Percentiles rank a stretch among this genome's conserved stretches.
Evolutionary conservation across 1,140 invertebrate genomes (phyloP).

Genomic region (Drosophila prosaltans): DNA sequence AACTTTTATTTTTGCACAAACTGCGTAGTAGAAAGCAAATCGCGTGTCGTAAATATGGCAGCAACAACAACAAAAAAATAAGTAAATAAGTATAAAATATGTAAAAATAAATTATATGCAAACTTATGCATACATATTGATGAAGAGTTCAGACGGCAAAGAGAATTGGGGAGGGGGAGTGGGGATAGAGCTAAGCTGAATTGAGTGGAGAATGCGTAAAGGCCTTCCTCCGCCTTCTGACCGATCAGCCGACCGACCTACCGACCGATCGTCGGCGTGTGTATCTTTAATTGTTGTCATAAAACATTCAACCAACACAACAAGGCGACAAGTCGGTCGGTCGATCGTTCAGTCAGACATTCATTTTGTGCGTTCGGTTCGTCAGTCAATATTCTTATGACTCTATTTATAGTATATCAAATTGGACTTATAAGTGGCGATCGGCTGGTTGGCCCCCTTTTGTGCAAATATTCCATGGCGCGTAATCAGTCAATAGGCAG

Average conservation of each 20-base stretch:
- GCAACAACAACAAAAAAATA: slow-evolving; percentile 32
- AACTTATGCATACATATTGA: slow-evolving; percentile 29
- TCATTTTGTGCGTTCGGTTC: neutral
- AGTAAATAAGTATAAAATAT: slow-evolving; percentile 55
- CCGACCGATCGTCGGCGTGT: slow-evolving; percentile 31
- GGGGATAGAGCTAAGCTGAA: neutral
- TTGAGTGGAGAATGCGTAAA: slow-evolving; percentile 1
- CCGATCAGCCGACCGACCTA: slow-evolving; percentile 15
- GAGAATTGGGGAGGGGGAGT: neutral
- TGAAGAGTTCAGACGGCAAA: too few species aligned
- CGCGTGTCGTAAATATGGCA: slow-evolving; percentile 71
- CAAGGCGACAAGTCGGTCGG: neutral
- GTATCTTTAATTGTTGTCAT: slow-evolving; percentile 63
- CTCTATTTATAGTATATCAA: slow-evolving; percentile 11
- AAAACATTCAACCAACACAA: slow-evolving; percentile 48
- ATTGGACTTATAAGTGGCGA: slow-evolving; percentile 6
- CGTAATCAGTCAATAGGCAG: slow-evolving; percentile 10
- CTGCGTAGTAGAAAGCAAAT: slow-evolving; percentile 72
- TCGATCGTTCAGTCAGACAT: neutral
- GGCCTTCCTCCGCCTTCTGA: neutral
- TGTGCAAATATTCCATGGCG: slow-evolving; percentile 3
- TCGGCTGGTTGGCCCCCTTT: neutral
- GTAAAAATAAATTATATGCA: slow-evolving; percentile 67
- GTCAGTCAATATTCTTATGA: slow-evolving; percentile 14
- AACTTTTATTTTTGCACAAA: slow-evolving; percentile 52